Evolutionary conservation across 2,888 invertebrate genomes (phyloP), one percentile per base, ranked within the genome.

Genomic region (Rhingia rostrata): DNA sequence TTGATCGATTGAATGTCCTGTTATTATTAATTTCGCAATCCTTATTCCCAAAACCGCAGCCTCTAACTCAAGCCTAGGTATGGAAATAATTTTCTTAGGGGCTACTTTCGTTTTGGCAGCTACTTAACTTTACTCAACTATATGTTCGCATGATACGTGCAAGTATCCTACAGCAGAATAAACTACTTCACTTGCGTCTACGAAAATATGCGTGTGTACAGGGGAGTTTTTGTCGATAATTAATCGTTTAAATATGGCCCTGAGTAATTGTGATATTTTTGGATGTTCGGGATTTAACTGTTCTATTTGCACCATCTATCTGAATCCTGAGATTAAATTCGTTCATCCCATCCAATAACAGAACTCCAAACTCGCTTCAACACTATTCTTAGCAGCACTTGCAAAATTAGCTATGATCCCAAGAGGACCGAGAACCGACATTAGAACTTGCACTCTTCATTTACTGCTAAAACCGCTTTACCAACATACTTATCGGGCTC

Each of bases 401-500:
- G 86, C 80, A 14, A 87, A 86, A 0, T 88, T 87, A 1, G 77
- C 51, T 0, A 89, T 51, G 1, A 88, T 66, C 5, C 88, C 89
- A 0, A 88, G 49, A 0, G 89, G 89, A 51, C 90, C 88, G 67
- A 88, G 89, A 4, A 88, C 47, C 0, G 87, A 88, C 88, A 87
- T 89, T 6, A 87, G 84, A 0, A 80, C 47, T 4, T 86, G n/a
- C n/a, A n/a, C n/a, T n/a, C n/a, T n/a, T n/a, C n/a, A n/a, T n/a
- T n/a, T n/a, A n/a, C n/a, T n/a, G n/a, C n/a, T n/a, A n/a, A n/a
- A n/a, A n/a, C n/a, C n/a, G n/a, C n/a, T n/a, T n/a, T n/a, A n/a
- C n/a, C n/a, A n/a, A n/a, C n/a, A n/a, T n/a, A n/a, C n/a, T n/a
- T n/a, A n/a, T n/a, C n/a, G n/a, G n/a, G n/a, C n/a, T n/a, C n/a